Base-by-base conservation (phyloP, 2,888 invertebrate species). In the Acronicta psi region DNA sequence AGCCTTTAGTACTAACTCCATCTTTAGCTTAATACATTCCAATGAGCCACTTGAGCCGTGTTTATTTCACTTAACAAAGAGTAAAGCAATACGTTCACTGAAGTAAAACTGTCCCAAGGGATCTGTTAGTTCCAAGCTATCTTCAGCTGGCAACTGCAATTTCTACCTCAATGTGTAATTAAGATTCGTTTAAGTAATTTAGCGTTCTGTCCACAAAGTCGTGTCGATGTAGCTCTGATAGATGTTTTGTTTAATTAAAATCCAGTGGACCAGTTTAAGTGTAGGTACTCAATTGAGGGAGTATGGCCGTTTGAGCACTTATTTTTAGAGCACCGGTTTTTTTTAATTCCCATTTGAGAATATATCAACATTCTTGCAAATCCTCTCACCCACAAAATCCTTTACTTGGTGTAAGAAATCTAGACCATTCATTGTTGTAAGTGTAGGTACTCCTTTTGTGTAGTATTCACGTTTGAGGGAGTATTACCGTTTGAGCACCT, bases 101-200 rank as follows among this genome's bases (percentile, higher is more conserved):
- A 37, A 53, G 60, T 41, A n/a, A 53, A 67, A 37, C 14, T 36
- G 3, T 49, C 67, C 52, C 34, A 2, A 3, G 60, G 60, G 64
- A 67, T 41, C 47, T 31, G 20, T 67, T 49, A 53, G 47, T 16
- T 49, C 31, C 16, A 14, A 6, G 37, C 42, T 45, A 56, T 43
- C 31, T 38, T 7, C 10, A 6, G 17, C 11, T 31, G 29, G n/a
- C 40, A 38, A 23, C 13, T 54, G n/a, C 40, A 37, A 29, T 55
- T 55, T 17, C 16, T 17, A 36, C 36, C 47, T 46, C 44, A 57
- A 43, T 16, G 31, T 31, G 18, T 59, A 59, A 52, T 59, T 64
- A 40, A 52, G 59, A 66, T 58, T 58, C 8, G 29, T 65, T 65
- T 16, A 31, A 43, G 37, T 55, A 16, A 54, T 42, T 47, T 34